Conservation (phyloP, 64 coral and sea anemone genomes). For the Pocillopora damicornis region DNA sequence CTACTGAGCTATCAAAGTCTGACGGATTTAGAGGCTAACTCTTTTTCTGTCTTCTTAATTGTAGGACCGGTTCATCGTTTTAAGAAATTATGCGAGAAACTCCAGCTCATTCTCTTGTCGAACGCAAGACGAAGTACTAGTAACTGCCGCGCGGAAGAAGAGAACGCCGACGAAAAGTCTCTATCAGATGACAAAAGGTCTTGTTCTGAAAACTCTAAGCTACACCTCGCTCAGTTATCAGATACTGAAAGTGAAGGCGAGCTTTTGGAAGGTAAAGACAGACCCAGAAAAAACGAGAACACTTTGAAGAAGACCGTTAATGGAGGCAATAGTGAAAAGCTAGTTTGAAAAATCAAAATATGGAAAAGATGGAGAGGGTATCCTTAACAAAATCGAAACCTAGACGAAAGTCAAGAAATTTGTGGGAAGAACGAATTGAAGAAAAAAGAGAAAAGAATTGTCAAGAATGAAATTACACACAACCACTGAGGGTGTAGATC, state of each 20-base stretch:
- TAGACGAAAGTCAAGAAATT: neutral
- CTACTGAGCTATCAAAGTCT: too few species aligned
- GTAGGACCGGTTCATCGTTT: constrained; percentile 83
- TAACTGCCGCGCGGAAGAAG: constrained; percentile 42
- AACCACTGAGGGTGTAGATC: too few species aligned
- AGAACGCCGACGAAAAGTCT: constrained; percentile 2
- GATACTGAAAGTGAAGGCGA: constrained; percentile 94
- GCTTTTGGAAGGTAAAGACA: constrained; percentile 24
- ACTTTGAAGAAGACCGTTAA: neutral
- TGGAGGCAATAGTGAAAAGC: neutral
- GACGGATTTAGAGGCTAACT: neutral
- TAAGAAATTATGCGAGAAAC: constrained; percentile 95
- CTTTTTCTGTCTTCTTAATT: neutral
- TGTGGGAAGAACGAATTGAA: too few species aligned
- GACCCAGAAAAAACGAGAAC: constrained; percentile 22
- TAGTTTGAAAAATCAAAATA: neutral
- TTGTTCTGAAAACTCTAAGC: constrained; percentile 12
- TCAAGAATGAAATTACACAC: too few species aligned
- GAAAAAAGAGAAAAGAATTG: too few species aligned
- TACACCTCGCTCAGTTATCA: constrained; percentile 63
- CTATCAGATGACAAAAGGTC: constrained; percentile 12
- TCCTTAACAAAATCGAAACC: neutral
- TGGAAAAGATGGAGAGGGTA: neutral
- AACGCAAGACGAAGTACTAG: constrained; percentile 61
- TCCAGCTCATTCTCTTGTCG: constrained; percentile 72